These are phyloP conservation scores for Parnassius orleans DNA, from an alignment of 2,888 invertebrate genomes.

Conservation along the genomic window DNA sequence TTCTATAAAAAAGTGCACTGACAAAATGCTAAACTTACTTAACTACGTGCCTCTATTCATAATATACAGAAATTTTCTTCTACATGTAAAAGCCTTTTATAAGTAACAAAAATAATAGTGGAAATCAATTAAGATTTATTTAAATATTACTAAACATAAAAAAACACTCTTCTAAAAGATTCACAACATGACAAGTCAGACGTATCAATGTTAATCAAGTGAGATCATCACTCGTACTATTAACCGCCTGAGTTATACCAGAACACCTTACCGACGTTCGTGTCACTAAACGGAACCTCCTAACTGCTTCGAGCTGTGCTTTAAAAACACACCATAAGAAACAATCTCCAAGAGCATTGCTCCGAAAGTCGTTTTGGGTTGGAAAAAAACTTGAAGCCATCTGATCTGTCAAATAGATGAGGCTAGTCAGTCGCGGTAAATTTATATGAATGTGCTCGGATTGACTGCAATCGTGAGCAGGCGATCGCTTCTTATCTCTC, in stretches of 20 bases:
- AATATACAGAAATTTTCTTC: too few species aligned
- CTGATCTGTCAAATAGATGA: conserved; percentile 3
- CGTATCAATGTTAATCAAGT: neutral
- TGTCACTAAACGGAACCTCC: neutral
- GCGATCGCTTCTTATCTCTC: conserved; percentile 1
- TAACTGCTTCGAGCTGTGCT: neutral
- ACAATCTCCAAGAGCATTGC: neutral
- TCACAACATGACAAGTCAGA: conserved; percentile 8
- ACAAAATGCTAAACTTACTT: too few species aligned
- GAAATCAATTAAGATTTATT: too few species aligned
- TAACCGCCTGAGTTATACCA: neutral
- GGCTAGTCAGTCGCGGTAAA: conserved; percentile 9
- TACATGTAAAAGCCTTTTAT: too few species aligned
- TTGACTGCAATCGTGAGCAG: conserved; percentile 2
- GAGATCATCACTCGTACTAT: conserved; percentile 4
- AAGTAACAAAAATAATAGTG: too few species aligned
- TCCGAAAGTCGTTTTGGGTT: neutral
- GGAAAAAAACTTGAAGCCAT: neutral
- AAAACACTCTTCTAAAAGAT: neutral
- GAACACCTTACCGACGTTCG: neutral
- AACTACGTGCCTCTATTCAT: too few species aligned
- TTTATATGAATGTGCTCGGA: neutral
- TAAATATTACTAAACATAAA: neutral
- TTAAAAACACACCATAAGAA: neutral
- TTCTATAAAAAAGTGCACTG: too few species aligned